These are phyloP conservation scores for Dendronephthya gigantea DNA, from an alignment of 64 coral and sea anemone genomes.

Conservation along the genomic window DNA sequence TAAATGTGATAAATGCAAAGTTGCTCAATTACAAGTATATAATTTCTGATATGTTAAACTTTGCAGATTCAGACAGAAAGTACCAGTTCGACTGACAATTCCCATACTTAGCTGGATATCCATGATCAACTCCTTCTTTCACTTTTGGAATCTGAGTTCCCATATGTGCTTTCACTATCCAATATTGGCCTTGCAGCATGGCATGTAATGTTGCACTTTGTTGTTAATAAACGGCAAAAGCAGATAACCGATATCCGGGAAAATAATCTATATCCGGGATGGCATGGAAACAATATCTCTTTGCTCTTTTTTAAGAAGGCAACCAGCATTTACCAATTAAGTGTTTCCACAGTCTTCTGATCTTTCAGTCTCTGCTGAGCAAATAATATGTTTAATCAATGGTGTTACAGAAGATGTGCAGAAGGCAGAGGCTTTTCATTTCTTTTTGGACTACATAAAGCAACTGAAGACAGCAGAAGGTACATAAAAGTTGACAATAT, in stretches of 20 bases:
- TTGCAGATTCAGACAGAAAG: background rate
- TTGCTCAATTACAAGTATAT: background rate
- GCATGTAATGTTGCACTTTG: background rate
- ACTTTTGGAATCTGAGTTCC: background rate
- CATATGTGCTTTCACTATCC: background rate
- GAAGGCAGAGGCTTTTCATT: background rate
- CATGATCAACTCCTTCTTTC: background rate
- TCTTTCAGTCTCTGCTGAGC: background rate
- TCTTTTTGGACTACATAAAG: background rate
- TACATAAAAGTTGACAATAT: background rate
- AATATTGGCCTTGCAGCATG: background rate
- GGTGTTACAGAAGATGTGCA: background rate
- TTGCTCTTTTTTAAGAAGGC: background rate
- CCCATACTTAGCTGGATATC: no score
- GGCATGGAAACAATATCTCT: background rate
- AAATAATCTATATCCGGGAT: background rate
- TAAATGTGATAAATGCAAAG: no score
- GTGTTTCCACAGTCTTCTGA: background rate
- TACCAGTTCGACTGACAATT: background rate
- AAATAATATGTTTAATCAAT: background rate
- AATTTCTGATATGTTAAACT: background rate
- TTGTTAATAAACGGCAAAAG: background rate
- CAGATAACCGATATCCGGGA: background rate
- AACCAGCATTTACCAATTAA: background rate
- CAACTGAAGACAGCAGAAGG: background rate